These are phyloP conservation scores for Scaptomyza parva DNA, from an alignment of 2,888 invertebrate genomes.

Conservation along the genomic window DNA sequence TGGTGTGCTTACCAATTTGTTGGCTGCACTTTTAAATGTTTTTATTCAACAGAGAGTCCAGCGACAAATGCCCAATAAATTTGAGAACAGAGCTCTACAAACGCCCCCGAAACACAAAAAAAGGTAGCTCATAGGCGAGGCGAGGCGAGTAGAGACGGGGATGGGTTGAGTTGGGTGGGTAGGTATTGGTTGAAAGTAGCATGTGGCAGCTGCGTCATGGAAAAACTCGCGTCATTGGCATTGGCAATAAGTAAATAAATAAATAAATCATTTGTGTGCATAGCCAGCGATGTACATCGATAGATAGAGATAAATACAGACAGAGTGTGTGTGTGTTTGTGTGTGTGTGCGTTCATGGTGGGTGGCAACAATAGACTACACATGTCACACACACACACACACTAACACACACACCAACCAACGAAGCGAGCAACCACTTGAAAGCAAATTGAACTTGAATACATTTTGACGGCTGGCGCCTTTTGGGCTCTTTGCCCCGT, in stretches of 20 bases:
- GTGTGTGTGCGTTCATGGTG: slow-evolving; percentile 16
- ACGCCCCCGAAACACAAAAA: slow-evolving; percentile 3
- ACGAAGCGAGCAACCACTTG: slow-evolving; percentile 57
- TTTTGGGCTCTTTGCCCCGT: slow-evolving; percentile 47
- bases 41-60: slow-evolving; percentile 30
- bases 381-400: slow-evolving; percentile 42
- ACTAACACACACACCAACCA: slow-evolving; percentile 39
- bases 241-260: slow-evolving; percentile 76
- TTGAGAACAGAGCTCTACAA: slow-evolving; percentile 36
- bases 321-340: slow-evolving; percentile 9
- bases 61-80: slow-evolving; percentile 47
- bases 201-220: slow-evolving; percentile 74
- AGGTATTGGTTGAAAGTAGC: slow-evolving; percentile 12
- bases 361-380: slow-evolving; percentile 39
- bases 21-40: not conserved
- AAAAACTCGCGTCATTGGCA: slow-evolving; percentile 67
- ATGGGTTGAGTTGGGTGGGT: not conserved
- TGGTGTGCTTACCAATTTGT: not conserved
- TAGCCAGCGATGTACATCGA: slow-evolving; percentile 57
- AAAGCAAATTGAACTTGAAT: slow-evolving; percentile 66
- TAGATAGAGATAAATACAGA: slow-evolving; percentile 40
- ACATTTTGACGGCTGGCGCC: slow-evolving; percentile 65
- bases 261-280: slow-evolving; percentile 75
- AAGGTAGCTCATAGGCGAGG: slow-evolving; percentile 24
- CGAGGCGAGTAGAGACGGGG: not conserved